phyloP scores from a whole-genome alignment of 2,797 vertebrate genomes.

The Lophotriccus pileatus region DNA sequence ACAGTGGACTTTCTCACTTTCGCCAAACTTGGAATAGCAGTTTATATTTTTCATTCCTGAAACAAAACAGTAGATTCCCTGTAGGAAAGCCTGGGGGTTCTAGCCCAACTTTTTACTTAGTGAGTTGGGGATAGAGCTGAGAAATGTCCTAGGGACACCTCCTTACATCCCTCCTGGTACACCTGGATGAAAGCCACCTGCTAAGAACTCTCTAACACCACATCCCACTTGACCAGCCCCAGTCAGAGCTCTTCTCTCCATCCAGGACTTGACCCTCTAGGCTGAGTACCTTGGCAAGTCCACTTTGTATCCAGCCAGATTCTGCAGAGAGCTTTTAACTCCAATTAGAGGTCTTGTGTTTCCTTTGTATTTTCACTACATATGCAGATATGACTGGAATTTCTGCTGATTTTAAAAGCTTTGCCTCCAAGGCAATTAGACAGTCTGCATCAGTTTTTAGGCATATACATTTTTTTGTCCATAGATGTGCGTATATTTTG shows the following conservation, averaged over 20 bases:
- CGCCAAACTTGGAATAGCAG: background rate
- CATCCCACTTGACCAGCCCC: fast-evolving
- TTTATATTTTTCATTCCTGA: background rate
- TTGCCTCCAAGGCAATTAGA: background rate
- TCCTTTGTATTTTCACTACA: background rate
- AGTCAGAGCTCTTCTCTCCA: background rate
- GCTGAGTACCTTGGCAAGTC: background rate
- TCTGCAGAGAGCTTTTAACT: background rate
- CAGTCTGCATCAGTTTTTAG: background rate
- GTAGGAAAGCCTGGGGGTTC: background rate
- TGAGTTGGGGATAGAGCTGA: background rate
- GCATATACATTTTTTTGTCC: background rate
- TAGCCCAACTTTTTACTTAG: background rate
- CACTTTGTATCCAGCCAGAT: background rate
- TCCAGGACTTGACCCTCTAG: background rate
- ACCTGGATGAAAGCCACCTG: background rate
- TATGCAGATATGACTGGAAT: background rate
- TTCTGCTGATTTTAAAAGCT: background rate
- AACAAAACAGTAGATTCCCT: background rate
- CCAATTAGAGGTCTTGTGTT: background rate
- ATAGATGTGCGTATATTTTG: background rate
- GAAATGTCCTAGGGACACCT: background rate
- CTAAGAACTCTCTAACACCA: background rate
- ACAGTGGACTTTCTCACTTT: background rate
- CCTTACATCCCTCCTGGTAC: background rate